A percentile compares a stretch with the other conserved stretches of the same genome.
These are phyloP conservation scores for Cremastobaeus sp. DNA, from an alignment of 2,888 invertebrate genomes.

Conservation along the genomic window DNA sequence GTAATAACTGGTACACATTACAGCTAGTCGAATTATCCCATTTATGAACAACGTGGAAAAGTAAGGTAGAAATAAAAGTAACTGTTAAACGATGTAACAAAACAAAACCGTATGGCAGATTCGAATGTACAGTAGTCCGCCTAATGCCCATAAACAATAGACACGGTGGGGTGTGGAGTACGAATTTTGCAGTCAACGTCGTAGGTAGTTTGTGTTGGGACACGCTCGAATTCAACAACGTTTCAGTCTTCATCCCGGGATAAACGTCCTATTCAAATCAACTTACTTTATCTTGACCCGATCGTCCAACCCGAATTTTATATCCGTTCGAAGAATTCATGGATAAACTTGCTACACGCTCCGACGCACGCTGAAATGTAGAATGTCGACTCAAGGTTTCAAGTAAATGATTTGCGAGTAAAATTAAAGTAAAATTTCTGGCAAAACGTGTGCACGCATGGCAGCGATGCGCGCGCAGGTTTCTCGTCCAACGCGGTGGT, in stretches of 20 bases:
- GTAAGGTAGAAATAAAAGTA: too few species aligned
- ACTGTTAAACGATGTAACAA: too few species aligned
- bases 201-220: neutral
- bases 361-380: conserved; percentile 73
- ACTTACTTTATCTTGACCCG: conserved; percentile 72
- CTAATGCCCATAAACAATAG: neutral
- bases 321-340: conserved; percentile 72
- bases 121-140: conserved; percentile 14
- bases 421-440: neutral
- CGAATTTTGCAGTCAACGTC: conserved; percentile 13
- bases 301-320: conserved; percentile 66
- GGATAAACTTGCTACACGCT: conserved; percentile 73
- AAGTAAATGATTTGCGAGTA: conserved; percentile 13
- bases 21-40: too few species aligned
- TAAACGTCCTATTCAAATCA: conserved; percentile 36
- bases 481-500: too few species aligned
- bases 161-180: neutral
- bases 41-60: conserved; percentile 10
- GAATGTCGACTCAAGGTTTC: conserved; percentile 66
- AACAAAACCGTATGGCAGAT: conserved; percentile 5
- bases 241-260: conserved; percentile 23
- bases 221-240: conserved; percentile 16
- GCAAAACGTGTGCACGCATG: conserved; percentile 11
- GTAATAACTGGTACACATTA: conserved; percentile 9
- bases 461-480: conserved; percentile 34